phyloP scores from a whole-genome alignment of 2,113 vertebrate genomes.

The Mustela nigripes region DNA sequence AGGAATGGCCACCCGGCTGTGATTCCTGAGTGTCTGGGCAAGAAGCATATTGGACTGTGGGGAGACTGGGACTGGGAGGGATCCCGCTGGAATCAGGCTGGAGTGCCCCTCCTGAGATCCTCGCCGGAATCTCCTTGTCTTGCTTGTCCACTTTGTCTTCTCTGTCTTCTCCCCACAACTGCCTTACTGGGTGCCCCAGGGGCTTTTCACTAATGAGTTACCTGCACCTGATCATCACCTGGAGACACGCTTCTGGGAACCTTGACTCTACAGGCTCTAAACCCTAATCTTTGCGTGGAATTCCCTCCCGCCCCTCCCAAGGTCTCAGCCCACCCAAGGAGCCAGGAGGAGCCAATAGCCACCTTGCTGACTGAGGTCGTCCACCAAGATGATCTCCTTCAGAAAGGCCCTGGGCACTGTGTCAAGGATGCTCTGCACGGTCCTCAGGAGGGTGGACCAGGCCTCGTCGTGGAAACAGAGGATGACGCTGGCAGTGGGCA shows the following conservation, averaged over 20 bases:
- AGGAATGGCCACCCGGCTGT: not conserved
- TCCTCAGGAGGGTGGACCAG: conserved; percentile 93
- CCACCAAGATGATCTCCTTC: conserved; percentile 93
- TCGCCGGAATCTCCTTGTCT: accelerated
- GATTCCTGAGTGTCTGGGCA: not conserved
- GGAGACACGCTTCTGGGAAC: not conserved
- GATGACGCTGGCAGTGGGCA: conserved; percentile 92
- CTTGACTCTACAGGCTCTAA: not conserved
- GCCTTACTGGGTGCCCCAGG: not conserved
- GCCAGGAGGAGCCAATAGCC: not conserved
- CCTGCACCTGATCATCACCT: not conserved
- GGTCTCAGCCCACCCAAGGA: not conserved
- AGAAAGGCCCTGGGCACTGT: conserved; percentile 89
- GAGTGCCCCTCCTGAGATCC: too few species aligned
- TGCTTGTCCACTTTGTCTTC: not conserved
- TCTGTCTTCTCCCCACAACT: not conserved
- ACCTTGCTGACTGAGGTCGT: conserved; percentile 94
- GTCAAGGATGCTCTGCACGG: conserved; percentile 92
- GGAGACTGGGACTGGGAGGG: not conserved
- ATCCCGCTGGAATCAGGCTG: not conserved
- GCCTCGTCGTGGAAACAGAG: conserved; percentile 94
- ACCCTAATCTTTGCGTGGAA: not conserved
- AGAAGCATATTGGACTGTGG: not conserved
- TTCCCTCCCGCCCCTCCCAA: too few species aligned
- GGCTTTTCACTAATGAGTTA: not conserved